Evolutionary conservation across 37 sponge, comb jelly and placozoan species (phyloP).

Genomic region (Bolinopsis microptera): DNA sequence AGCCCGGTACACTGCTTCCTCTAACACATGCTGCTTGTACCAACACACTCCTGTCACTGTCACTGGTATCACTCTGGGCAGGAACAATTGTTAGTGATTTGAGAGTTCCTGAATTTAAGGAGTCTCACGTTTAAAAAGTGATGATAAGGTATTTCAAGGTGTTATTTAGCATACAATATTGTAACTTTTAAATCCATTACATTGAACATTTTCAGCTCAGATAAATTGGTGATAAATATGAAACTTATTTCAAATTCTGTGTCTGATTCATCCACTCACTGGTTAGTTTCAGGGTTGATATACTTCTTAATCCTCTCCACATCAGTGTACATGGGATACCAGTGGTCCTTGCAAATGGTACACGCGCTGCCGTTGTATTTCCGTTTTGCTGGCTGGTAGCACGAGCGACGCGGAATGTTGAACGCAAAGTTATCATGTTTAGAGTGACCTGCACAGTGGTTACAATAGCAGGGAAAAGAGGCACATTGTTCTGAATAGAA

Average conservation of each 20-base stretch:
- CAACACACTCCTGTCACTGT: constrained; percentile 11
- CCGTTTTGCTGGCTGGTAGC: background rate
- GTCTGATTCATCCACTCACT: too few species aligned
- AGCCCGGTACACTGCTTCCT: constrained; percentile 2
- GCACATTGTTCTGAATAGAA: background rate
- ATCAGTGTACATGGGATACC: constrained; percentile 55
- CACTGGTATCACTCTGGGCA: background rate
- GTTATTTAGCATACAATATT: too few species aligned
- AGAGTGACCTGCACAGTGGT: background rate
- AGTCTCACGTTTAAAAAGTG: too few species aligned
- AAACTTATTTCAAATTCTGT: too few species aligned
- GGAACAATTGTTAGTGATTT: too few species aligned
- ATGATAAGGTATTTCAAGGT: too few species aligned
- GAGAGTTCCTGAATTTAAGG: too few species aligned
- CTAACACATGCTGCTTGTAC: constrained; percentile 23
- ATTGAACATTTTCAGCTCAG: background rate
- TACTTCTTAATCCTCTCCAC: constrained; percentile 13
- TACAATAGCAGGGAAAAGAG: background rate
- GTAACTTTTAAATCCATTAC: background rate
- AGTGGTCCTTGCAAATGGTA: background rate
- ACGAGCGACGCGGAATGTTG: background rate
- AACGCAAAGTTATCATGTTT: background rate
- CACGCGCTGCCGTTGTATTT: background rate
- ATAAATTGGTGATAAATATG: too few species aligned
- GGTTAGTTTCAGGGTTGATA: constrained; percentile 13